Evolutionary conservation across 2,113 vertebrate genomes (phyloP).

Genomic region (Tetraodon nigroviridis): DNA sequence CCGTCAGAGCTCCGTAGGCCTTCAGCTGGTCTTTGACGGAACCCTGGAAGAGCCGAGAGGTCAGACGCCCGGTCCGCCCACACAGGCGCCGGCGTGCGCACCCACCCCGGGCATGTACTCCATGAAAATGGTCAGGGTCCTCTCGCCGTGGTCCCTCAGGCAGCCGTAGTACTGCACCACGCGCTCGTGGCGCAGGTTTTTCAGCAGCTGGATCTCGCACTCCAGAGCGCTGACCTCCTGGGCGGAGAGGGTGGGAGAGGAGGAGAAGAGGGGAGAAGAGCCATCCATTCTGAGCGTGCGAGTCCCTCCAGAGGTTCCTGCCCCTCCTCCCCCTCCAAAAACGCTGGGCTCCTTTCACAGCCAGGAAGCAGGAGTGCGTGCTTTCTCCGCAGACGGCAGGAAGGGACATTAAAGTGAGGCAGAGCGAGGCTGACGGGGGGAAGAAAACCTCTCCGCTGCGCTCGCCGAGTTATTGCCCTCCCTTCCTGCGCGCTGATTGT

Average conservation of each 20-base stretch:
- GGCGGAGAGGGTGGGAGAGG: background rate
- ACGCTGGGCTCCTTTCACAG: constrained; percentile 36
- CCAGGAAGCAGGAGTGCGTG: constrained; percentile 68
- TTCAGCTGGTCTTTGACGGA: constrained; percentile 96
- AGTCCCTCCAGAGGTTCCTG: too few species aligned
- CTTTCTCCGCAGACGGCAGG: constrained; percentile 68
- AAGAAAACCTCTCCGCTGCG: constrained; percentile 10
- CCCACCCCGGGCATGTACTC: constrained; percentile 97
- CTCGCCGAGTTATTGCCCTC: constrained; percentile 5
- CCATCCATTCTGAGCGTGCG: too few species aligned
- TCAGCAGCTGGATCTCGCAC: constrained; percentile 95
- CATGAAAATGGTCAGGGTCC: constrained; percentile 95
- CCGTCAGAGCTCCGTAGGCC: constrained; percentile 90
- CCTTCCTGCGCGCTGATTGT: constrained; percentile 4
- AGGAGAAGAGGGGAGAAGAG: too few species aligned
- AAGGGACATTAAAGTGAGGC: constrained; percentile 61
- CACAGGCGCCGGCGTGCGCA: background rate
- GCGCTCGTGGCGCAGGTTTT: constrained; percentile 91
- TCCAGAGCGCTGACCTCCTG: constrained; percentile 94
- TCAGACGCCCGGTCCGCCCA: too few species aligned
- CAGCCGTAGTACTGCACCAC: constrained; percentile 96
- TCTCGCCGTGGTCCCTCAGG: constrained; percentile 85
- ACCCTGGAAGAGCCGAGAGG: constrained; percentile 70
- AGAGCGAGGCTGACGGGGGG: constrained; percentile 18
- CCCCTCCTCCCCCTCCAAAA: constrained; percentile 7